Evolutionary conservation across 2,888 invertebrate species (phyloP).

Genomic region (Mimachlamys varia): DNA sequence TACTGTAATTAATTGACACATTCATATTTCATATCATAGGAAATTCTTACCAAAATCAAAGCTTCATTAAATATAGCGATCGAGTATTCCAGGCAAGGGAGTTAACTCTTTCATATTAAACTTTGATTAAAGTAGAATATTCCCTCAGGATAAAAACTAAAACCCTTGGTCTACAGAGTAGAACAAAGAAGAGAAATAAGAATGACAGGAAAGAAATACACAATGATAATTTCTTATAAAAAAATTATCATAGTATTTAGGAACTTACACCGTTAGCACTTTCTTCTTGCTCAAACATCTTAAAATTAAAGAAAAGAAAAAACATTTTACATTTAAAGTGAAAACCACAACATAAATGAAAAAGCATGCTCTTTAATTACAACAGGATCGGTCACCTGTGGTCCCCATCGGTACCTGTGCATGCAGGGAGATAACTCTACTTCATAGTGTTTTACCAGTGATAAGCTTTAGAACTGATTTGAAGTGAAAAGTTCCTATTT

Average conservation of each 20-base stretch:
- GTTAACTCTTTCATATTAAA: background rate
- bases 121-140: background rate
- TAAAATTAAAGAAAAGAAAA: constrained; percentile 14
- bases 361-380: background rate
- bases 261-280: constrained; percentile 12
- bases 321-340: constrained; percentile 6
- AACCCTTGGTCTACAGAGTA: background rate
- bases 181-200: background rate
- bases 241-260: background rate
- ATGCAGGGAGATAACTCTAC: background rate
- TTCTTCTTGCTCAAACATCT: constrained; percentile 33
- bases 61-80: background rate
- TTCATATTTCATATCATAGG: background rate
- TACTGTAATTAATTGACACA: constrained; percentile 6
- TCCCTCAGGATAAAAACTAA: background rate
- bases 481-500: too few species aligned
- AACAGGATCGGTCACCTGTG: background rate
- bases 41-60: background rate
- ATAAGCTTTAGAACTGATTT: too few species aligned
- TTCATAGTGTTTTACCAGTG: background rate
- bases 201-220: background rate
- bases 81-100: background rate
- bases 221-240: background rate
- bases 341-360: background rate
- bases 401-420: background rate